These are phyloP conservation scores for Lepisosteus oculatus DNA, from an alignment of 2,113 vertebrate species.

Conservation along the genomic window DNA sequence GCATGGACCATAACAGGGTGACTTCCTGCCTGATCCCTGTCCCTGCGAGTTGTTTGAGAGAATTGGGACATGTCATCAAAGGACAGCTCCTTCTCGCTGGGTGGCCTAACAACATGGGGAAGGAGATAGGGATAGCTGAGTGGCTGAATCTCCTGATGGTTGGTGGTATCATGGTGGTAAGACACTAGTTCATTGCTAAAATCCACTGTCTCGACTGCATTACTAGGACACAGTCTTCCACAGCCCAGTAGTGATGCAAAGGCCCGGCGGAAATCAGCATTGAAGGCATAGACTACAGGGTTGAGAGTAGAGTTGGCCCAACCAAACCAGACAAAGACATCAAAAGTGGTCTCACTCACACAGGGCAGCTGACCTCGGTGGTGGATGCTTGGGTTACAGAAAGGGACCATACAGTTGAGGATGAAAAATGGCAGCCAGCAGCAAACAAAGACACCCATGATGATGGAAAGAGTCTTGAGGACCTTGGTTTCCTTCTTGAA, in stretches of 20 bases:
- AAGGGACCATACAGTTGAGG: constrained; percentile 14
- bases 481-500: constrained; percentile 15
- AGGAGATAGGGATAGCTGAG: constrained; percentile 22
- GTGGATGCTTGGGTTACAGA: constrained; percentile 8
- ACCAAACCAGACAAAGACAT: constrained; percentile 18
- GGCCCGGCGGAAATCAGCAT: constrained; percentile 13
- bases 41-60: constrained; percentile 22
- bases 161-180: constrained; percentile 16
- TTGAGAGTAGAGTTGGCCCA: constrained; percentile 23
- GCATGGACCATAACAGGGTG: constrained; percentile 42
- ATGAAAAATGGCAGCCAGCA: constrained; percentile 19
- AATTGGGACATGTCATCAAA: constrained; percentile 28
- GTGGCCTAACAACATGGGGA: constrained; percentile 18
- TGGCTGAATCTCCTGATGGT: constrained; percentile 7
- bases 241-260: constrained; percentile 9
- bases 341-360: constrained; percentile 15
- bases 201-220: constrained; percentile 6
- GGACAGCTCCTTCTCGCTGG: constrained; percentile 14
- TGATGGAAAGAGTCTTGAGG: constrained; percentile 15
- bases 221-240: background rate
- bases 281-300: constrained; percentile 20
- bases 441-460: constrained; percentile 19
- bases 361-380: background rate
- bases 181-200: constrained; percentile 16
- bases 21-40: constrained; percentile 44